These are phyloP conservation scores for Muraenolepis orangiensis DNA, from an alignment of 2,797 vertebrate genomes.

Conservation along the genomic window DNA sequence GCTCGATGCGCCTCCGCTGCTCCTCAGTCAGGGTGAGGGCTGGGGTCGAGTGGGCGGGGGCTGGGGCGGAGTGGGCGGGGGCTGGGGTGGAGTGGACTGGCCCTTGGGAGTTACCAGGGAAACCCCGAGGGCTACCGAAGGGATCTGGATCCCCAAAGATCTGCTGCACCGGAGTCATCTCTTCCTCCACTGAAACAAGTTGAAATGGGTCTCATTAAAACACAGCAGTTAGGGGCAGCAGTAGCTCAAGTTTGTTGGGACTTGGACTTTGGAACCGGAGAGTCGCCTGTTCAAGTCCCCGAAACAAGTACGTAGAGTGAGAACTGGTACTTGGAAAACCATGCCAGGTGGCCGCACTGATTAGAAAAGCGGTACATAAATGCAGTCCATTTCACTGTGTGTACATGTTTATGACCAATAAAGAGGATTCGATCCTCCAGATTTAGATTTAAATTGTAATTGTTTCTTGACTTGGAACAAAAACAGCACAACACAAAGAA, in stretches of 20 bases:
- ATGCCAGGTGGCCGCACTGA: too few relatives aligned
- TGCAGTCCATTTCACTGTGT: too few relatives aligned
- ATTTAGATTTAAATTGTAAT: too few relatives aligned
- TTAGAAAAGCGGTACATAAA: too few relatives aligned
- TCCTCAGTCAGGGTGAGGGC: conserved; percentile 77
- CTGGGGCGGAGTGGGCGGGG: conserved; percentile 29
- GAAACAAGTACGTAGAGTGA: too few relatives aligned
- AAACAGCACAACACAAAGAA: background rate
- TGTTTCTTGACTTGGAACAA: background rate
- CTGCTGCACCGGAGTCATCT: conserved; percentile 2
- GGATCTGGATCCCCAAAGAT: conserved; percentile 53
- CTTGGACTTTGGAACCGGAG: too few relatives aligned
- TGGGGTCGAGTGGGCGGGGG: background rate
- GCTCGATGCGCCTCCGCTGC: conserved; percentile 80
- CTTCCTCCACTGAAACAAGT: conserved; percentile 47
- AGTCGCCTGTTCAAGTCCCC: too few relatives aligned
- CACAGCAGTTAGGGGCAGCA: too few relatives aligned
- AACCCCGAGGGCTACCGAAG: conserved; percentile 27
- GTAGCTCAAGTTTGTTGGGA: too few relatives aligned
- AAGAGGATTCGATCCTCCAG: too few relatives aligned
- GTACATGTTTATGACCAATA: too few relatives aligned
- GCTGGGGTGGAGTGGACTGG: conserved; percentile 52
- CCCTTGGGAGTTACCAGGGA: conserved; percentile 27
- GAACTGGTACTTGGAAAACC: too few relatives aligned
- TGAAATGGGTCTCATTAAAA: background rate